phyloP scores from a whole-genome alignment of 2,888 invertebrate species.

The Catocala fraxini region DNA sequence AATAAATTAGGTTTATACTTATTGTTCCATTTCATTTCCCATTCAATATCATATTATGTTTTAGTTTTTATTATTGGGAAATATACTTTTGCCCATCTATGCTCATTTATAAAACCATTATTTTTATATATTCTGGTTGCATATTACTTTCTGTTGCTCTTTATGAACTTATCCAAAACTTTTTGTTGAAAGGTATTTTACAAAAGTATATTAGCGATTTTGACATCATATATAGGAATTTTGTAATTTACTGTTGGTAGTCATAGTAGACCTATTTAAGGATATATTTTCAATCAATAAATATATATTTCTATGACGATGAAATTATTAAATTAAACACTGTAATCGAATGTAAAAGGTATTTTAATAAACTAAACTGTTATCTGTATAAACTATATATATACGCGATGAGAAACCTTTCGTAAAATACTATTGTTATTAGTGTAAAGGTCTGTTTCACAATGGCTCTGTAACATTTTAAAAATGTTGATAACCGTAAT shows the following conservation, averaged over 20 bases:
- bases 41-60: slow-evolving; percentile 46
- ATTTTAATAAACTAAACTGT: slow-evolving; percentile 7
- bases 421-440: slow-evolving; percentile 23
- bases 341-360: slow-evolving; percentile 12
- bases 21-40: slow-evolving; percentile 38
- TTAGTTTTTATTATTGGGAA: slow-evolving; percentile 10
- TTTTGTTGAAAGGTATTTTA: too few relatives aligned
- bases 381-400: slow-evolving; percentile 15
- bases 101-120: slow-evolving; percentile 17
- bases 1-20: slow-evolving; percentile 44
- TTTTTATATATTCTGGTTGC: slow-evolving; percentile 14
- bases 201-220: too few relatives aligned
- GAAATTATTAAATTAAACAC: too few relatives aligned
- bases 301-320: too few relatives aligned
- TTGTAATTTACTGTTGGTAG: too few relatives aligned
- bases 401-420: slow-evolving; percentile 27
- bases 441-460: slow-evolving; percentile 25
- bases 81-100: slow-evolving; percentile 27
- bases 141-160: not conserved
- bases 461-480: not conserved
- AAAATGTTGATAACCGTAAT: not conserved
- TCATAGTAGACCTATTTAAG: too few relatives aligned
- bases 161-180: not conserved
- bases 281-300: too few relatives aligned
- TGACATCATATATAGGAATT: too few relatives aligned